A percentile compares a stretch with the other conserved stretches of the same genome.
Conservation (phyloP, 2,113 vertebrate species). For the Callionymus lyra region DNA sequence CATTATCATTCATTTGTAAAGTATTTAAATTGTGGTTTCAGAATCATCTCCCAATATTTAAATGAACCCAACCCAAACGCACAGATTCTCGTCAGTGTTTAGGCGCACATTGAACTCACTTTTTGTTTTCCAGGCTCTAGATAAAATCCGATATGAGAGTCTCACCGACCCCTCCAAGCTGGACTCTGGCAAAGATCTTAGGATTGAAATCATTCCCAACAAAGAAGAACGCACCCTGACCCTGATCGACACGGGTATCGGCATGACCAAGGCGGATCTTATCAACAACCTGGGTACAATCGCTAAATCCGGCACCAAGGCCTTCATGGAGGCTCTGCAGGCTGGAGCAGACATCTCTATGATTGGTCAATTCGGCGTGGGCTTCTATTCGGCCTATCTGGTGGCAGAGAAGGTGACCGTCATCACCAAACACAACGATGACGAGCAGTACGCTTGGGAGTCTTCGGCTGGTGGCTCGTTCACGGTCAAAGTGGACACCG, state of each 20-base stretch:
- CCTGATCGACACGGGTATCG: slow-evolving; percentile 68
- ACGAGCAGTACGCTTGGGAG: slow-evolving; percentile 75
- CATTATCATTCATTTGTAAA: not conserved
- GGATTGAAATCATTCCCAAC: slow-evolving; percentile 71
- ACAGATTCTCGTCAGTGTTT: not conserved
- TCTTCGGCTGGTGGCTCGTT: slow-evolving; percentile 75
- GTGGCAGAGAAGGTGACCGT: slow-evolving; percentile 73
- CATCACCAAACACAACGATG: slow-evolving; percentile 73
- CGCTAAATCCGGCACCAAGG: slow-evolving; percentile 75
- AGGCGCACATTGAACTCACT: not conserved
- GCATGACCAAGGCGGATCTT: slow-evolving; percentile 76
- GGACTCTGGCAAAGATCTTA: slow-evolving; percentile 72
- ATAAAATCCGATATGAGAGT: slow-evolving; percentile 77
- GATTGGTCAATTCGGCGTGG: slow-evolving; percentile 77
- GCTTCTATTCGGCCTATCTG: slow-evolving; percentile 74
- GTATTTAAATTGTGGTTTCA: not conserved
- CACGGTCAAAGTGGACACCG: slow-evolving; percentile 60
- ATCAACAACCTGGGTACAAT: slow-evolving; percentile 76
- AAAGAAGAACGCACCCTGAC: slow-evolving; percentile 62
- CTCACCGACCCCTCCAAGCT: slow-evolving; percentile 70
- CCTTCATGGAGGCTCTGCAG: slow-evolving; percentile 76
- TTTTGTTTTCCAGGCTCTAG: slow-evolving; percentile 56
- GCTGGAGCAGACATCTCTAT: slow-evolving; percentile 75
- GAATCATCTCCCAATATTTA: not conserved
- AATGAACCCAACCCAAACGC: not conserved